Evolutionary conservation across 2,797 vertebrate species (phyloP).

Genomic region (Microctenopoma steveboyesi): DNA sequence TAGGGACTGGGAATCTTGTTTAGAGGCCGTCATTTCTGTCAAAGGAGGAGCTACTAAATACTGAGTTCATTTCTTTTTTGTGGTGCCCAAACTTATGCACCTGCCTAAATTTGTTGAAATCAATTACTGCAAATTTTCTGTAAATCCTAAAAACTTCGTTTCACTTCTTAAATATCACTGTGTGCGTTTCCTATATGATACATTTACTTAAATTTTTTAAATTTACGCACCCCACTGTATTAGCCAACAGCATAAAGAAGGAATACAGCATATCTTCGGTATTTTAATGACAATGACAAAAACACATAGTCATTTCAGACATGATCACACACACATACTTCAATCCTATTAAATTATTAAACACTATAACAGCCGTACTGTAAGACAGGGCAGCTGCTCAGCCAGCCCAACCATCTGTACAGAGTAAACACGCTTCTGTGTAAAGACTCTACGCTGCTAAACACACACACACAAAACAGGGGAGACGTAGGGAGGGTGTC

Average conservation of each 20-base stretch:
- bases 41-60: no score
- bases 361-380: not conserved
- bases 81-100: no score
- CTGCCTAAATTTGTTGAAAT: no score
- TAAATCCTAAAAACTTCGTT: no score
- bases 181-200: no score
- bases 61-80: no score
- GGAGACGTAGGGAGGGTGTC: not conserved
- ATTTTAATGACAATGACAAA: slow-evolving; percentile 2
- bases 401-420: not conserved
- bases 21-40: no score
- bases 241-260: not conserved
- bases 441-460: not conserved
- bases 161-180: no score
- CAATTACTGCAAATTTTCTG: no score
- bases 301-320: not conserved
- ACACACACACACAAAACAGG: not conserved
- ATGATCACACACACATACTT: not conserved
- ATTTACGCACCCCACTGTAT: no score
- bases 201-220: no score
- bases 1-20: no score
- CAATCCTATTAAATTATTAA: not conserved
- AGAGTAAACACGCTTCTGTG: slow-evolving; percentile 5
- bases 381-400: not conserved
- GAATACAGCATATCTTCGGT: not conserved